Evolutionary conservation across 2,888 invertebrate genomes (phyloP).

Genomic region (Crossocerus cetratus): DNA sequence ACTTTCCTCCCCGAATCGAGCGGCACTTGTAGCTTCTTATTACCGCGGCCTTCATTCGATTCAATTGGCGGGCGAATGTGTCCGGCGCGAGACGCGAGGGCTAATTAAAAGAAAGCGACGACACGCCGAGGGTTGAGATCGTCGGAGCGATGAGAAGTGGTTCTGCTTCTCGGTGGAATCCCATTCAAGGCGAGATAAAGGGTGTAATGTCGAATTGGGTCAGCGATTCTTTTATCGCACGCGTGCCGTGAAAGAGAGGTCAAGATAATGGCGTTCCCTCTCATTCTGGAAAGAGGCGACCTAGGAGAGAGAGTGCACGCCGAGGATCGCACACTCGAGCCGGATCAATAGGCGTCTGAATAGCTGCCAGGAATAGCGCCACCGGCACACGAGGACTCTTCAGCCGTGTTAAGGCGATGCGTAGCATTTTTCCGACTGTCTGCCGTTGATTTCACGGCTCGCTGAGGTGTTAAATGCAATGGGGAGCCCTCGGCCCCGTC

Average conservation of each 20-base stretch:
- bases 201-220: constrained; percentile 37
- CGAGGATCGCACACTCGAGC: constrained; percentile 17
- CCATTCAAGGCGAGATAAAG: constrained; percentile 11
- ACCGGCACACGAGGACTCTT: constrained; percentile 1
- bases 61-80: not conserved
- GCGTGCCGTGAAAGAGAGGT: constrained; percentile 31
- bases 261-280: constrained; percentile 21
- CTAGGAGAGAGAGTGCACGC: constrained; percentile 10
- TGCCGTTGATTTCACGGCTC: too few species aligned
- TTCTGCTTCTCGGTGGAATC: not conserved
- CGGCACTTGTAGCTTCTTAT: not conserved
- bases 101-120: not conserved
- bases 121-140: not conserved
- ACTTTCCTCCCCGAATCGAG: constrained; percentile 10
- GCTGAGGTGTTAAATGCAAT: too few species aligned
- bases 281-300: not conserved
- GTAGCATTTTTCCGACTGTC: constrained; percentile 19
- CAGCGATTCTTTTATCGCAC: constrained; percentile 30
- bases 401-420: not conserved
- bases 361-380: not conserved
- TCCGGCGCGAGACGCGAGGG: not conserved
- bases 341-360: constrained; percentile 37
- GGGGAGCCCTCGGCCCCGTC: too few species aligned
- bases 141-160: not conserved
- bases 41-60: not conserved